Base-by-base conservation (phyloP, 2,113 vertebrate species). In the Orcinus orca region DNA sequence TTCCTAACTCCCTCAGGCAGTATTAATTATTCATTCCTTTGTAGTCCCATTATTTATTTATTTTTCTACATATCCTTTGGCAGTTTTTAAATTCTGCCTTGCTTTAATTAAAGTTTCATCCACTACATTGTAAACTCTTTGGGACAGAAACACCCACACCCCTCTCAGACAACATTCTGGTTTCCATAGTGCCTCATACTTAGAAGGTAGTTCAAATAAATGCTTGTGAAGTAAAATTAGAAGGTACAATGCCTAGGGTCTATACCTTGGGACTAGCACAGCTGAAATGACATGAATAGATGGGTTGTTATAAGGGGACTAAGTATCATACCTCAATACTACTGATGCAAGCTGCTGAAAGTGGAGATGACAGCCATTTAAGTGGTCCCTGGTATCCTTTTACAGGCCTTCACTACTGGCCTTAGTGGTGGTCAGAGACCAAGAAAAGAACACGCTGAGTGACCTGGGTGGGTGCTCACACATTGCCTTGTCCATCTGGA, bases 161-260 rank as follows among this genome's bases (percentile, higher is more conserved):
- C 8, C 3, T 83, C 50, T 76, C 36, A 68, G 44, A 29, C 88
- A 94, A n/a, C 11, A 81, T 47, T 90, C 50, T 96, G 62, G 26
- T n/a, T 96, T 74, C 58, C 20, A 63, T 8, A 73, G 53, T 62
- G 15, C 60, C 33, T 95, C 63, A 53, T 6, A 7, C 33, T 63
- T 68, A 85, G 68, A 87, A 55, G 23, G 6, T 26, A 83, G 53
- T 93, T 97, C 63, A 83, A 87, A 88, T 33, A 91, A 94, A 90
- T 55, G 5, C 36, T 88, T 73, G 60, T 41, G 68, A 88, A 90
- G 76, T 47, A 38, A 93, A 89, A 68, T 74, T 74, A 55, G 77
- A 92, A 82, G 36, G 8, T 29, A 3, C 31, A 74, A 8, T 41
- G 9, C 29, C 70, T 41, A 77, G n/a, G 38, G 36, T 41, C 17